These are phyloP conservation scores for Spea multiplicata DNA, from an alignment of 2,113 vertebrate species.

Conservation along the genomic window DNA sequence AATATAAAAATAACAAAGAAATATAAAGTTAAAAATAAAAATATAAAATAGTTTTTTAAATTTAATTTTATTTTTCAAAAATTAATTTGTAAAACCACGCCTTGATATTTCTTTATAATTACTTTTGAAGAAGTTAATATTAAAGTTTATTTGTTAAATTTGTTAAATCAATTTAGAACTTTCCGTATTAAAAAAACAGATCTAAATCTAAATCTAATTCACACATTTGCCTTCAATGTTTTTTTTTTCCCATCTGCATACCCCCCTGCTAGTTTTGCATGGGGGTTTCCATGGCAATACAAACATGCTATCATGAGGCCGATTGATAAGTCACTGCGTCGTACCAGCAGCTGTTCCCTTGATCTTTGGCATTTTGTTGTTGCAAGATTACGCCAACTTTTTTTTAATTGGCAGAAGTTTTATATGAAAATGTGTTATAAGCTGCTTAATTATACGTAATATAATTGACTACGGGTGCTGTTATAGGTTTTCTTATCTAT, in stretches of 20 bases:
- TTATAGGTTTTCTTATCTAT: not conserved
- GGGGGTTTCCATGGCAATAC: slow-evolving; percentile 16
- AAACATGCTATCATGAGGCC: not conserved
- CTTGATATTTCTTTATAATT: too few relatives aligned
- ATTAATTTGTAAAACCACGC: not conserved
- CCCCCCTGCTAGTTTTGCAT: not conserved
- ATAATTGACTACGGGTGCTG: not conserved
- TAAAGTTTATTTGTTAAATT: too few relatives aligned
- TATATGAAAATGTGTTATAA: not conserved
- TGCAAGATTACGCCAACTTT: not conserved
- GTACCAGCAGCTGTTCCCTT: not conserved
- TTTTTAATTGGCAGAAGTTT: not conserved
- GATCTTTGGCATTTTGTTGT: not conserved
- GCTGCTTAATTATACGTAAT: not conserved
- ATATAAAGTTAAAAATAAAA: not conserved
- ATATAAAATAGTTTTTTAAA: not conserved
- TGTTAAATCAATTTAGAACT: not conserved
- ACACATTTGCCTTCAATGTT: slow-evolving; percentile 5
- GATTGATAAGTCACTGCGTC: not conserved
- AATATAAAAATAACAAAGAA: too few relatives aligned
- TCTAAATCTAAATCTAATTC: slow-evolving; percentile 19
- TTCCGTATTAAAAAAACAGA: not conserved
- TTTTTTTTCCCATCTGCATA: slow-evolving; percentile 32
- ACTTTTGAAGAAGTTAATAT: too few relatives aligned
- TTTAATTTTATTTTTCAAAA: not conserved